phyloP scores from a whole-genome alignment of 2,113 vertebrate species.

The Toxotes chatareus region DNA sequence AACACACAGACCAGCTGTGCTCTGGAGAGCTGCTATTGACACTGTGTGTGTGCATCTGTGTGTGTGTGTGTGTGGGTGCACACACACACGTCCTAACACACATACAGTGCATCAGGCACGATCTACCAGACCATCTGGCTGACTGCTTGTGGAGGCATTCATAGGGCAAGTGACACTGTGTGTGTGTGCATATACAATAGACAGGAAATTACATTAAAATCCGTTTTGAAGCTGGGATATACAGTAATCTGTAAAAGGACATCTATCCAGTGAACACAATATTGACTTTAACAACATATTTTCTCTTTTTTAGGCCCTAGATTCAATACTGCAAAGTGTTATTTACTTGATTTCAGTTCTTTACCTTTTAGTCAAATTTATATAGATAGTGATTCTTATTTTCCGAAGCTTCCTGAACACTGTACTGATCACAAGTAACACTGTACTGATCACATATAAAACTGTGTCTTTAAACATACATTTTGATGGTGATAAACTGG shows the following conservation, averaged over 20 bases:
- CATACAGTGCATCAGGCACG: constrained; percentile 43
- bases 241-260: background rate
- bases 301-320: background rate
- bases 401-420: background rate
- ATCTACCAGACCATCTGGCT: constrained; percentile 71
- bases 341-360: background rate
- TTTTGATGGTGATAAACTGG: no score
- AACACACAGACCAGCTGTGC: constrained; percentile 64
- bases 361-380: background rate
- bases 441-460: background rate
- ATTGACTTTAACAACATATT: background rate
- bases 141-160: constrained; percentile 60
- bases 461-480: background rate
- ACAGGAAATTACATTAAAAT: constrained; percentile 17
- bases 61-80: constrained; percentile 21
- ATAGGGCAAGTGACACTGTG: constrained; percentile 32
- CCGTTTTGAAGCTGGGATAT: background rate
- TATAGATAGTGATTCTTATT: no score
- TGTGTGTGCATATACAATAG: background rate
- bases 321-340: background rate
- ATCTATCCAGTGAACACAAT: background rate
- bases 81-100: background rate
- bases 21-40: constrained; percentile 46
- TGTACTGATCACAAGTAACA: background rate
- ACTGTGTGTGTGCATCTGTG: background rate